Conservation (phyloP, 2,888 invertebrate genomes). For the Shargacucullia verbasci region DNA sequence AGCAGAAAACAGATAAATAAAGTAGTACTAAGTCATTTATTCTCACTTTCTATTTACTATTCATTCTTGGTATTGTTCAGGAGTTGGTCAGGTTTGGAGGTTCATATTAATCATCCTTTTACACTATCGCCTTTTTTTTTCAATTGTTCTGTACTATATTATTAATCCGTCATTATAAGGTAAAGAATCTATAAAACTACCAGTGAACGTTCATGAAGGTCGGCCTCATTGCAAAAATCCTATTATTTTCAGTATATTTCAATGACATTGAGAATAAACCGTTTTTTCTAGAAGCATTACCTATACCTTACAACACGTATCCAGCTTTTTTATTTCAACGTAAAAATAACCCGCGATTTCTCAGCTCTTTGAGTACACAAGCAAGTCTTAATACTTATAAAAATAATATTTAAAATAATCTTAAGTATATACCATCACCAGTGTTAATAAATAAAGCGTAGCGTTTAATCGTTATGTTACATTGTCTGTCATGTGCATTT, state of each 20-base stretch:
- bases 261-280: constrained; percentile 73
- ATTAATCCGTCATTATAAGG: constrained; percentile 14
- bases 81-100: background rate
- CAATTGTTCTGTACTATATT: background rate
- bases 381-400: constrained; percentile 61
- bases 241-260: constrained; percentile 69
- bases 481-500: constrained; percentile 82
- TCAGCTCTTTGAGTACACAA: constrained; percentile 67
- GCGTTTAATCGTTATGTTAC: constrained; percentile 60
- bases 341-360: constrained; percentile 15
- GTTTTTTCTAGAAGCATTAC: constrained; percentile 26
- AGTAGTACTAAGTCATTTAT: constrained; percentile 20
- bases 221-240: constrained; percentile 68
- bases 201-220: constrained; percentile 76
- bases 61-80: constrained; percentile 16
- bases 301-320: constrained; percentile 43
- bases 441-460: constrained; percentile 73
- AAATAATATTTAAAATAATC: constrained; percentile 60
- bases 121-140: background rate
- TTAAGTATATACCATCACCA: constrained; percentile 79
- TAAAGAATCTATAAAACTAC: constrained; percentile 62
- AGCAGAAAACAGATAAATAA: constrained; percentile 18
- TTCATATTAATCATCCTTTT: constrained; percentile 4
- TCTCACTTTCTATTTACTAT: constrained; percentile 21
- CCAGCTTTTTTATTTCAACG: constrained; percentile 32